phyloP scores from a whole-genome alignment of 2,888 invertebrate genomes.

The Sycophila texana region DNA sequence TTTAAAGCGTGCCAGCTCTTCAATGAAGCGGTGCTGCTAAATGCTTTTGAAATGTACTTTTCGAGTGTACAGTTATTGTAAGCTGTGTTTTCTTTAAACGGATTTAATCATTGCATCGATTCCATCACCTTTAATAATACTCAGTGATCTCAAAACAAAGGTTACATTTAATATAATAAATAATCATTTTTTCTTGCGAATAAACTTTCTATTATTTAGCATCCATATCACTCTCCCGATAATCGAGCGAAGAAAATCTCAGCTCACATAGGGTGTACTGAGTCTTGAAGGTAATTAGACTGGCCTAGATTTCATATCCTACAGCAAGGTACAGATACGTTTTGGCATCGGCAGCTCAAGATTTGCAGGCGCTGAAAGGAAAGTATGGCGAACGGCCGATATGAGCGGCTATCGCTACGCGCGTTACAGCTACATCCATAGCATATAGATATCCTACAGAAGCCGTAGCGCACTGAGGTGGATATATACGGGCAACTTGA shows the following conservation, averaged over 20 bases:
- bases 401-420: constrained; percentile 1
- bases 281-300: no score
- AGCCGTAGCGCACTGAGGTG: constrained; percentile 8
- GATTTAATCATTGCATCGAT: no score
- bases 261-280: background rate
- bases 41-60: constrained; percentile 19
- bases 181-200: background rate
- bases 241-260: constrained; percentile 11
- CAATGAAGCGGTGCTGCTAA: constrained; percentile 13
- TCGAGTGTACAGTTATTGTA: background rate
- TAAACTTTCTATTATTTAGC: background rate
- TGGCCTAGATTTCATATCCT: no score
- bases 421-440: background rate
- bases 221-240: background rate
- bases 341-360: background rate
- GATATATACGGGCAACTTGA: constrained; percentile 33
- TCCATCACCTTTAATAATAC: no score
- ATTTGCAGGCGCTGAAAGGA: constrained; percentile 19
- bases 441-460: background rate
- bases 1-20: background rate
- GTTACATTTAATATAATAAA: no score
- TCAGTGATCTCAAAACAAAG: no score
- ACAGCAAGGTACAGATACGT: background rate
- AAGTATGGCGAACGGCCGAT: constrained; percentile 1
- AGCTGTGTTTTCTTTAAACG: no score